A percentile compares a stretch with the other conserved stretches of the same genome.
Conservation (phyloP, 1,140 invertebrate genomes). For the Cataglyphis hispanica region DNA sequence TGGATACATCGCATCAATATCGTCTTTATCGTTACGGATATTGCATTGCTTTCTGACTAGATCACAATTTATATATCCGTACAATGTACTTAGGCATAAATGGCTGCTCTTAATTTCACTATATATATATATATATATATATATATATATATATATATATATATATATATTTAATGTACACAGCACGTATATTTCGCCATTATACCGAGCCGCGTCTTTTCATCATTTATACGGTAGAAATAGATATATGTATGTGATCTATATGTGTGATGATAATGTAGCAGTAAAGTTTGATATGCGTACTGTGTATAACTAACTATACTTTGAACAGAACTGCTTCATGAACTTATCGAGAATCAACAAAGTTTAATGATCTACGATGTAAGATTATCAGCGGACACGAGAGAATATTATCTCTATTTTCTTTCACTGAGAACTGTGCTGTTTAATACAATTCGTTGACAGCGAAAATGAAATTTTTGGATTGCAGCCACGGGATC, state of each 20-base stretch:
- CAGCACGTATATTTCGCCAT: not conserved
- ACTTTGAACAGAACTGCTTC: not conserved
- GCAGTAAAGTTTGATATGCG: not conserved
- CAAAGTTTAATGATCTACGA: not conserved
- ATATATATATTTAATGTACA: not conserved
- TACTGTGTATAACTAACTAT: not conserved
- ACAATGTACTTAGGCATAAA: not conserved
- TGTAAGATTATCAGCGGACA: not conserved
- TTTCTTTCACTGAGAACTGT: not conserved
- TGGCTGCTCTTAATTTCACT: not conserved
- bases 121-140: not conserved
- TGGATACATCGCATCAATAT: not conserved
- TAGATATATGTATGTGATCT: not conserved
- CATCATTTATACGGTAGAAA: not conserved
- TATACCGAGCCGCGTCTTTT: conserved; percentile 1
- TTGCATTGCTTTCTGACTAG: not conserved
- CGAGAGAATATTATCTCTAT: not conserved
- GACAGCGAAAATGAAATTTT: not conserved
- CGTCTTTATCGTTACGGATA: not conserved
- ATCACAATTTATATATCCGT: not conserved
- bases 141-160: not conserved
- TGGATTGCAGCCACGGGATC: not conserved
- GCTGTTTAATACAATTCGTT: not conserved
- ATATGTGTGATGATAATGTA: not conserved
- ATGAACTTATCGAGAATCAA: not conserved